A percentile compares a stretch with the other conserved stretches of the same genome.
These are phyloP conservation scores for Oncorhynchus mykiss DNA, from an alignment of 2,113 vertebrate species.

Conservation along the genomic window DNA sequence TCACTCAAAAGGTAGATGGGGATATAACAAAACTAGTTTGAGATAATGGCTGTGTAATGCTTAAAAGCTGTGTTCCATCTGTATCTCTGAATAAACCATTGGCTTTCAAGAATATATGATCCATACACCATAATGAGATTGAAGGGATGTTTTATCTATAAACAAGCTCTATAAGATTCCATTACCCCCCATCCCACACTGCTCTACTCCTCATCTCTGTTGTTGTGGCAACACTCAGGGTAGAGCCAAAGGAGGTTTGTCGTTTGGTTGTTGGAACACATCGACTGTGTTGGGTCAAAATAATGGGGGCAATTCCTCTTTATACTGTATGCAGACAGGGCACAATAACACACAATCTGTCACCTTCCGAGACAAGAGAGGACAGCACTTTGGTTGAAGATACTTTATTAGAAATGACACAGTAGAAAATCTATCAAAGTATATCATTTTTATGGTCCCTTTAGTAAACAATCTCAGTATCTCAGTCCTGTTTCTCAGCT, in stretches of 20 bases:
- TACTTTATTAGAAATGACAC: conserved; percentile 60
- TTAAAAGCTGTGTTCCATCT: not conserved
- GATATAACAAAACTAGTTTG: not conserved
- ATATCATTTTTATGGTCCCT: conserved; percentile 43
- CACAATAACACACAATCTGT: not conserved
- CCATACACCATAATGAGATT: not conserved
- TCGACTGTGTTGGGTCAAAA: not conserved
- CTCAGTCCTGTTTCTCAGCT: conserved; percentile 17
- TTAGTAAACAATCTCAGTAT: conserved; percentile 45
- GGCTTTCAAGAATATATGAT: conserved; percentile 18
- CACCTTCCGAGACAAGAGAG: not conserved
- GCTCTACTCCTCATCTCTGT: too few relatives aligned
- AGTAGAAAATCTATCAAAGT: conserved; percentile 55
- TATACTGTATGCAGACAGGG: not conserved
- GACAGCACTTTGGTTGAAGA: conserved; percentile 32
- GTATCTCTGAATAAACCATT: not conserved
- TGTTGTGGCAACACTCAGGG: conserved; percentile 10
- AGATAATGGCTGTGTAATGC: not conserved
- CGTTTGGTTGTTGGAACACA: not conserved
- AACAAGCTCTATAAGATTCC: not conserved
- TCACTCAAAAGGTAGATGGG: not conserved
- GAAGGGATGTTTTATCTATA: not conserved
- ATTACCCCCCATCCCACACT: not conserved
- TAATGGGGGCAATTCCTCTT: not conserved
- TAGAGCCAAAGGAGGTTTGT: not conserved